Evolutionary conservation across 2,888 invertebrate genomes (phyloP).

Genomic region (Drosophila kokeensis): DNA sequence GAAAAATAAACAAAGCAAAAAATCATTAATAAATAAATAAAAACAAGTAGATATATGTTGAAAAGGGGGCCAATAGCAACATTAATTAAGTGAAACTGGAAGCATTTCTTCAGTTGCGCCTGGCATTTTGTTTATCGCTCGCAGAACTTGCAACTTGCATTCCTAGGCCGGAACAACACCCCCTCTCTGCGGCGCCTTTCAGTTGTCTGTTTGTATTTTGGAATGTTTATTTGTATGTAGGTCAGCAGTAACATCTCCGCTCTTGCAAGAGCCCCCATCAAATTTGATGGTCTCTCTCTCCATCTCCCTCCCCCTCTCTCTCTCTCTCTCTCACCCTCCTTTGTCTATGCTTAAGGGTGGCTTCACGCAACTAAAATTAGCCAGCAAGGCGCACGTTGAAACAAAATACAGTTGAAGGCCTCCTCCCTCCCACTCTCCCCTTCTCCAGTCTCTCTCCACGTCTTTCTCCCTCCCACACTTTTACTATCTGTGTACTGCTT

Average conservation of each 20-base stretch:
- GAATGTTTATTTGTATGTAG: constrained; percentile 44
- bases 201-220: constrained; percentile 12
- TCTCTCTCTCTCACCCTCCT: background rate
- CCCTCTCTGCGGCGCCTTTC: background rate
- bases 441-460: background rate
- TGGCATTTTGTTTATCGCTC: constrained; percentile 61
- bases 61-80: constrained; percentile 14
- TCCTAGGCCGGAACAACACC: constrained; percentile 28
- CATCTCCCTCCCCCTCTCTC: background rate
- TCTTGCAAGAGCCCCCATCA: constrained; percentile 44
- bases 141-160: constrained; percentile 51
- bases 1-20: constrained; percentile 4
- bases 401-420: constrained; percentile 41
- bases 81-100: constrained; percentile 58
- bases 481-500: constrained; percentile 7
- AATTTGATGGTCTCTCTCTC: constrained; percentile 54
- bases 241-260: constrained; percentile 61
- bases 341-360: constrained; percentile 34
- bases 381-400: constrained; percentile 33
- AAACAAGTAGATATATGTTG: too few species aligned
- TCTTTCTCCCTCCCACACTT: background rate
- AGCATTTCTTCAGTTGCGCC: constrained; percentile 21
- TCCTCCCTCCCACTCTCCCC: background rate
- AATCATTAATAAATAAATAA: background rate
- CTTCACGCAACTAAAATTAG: constrained; percentile 56